A percentile compares a stretch with the other conserved stretches of the same genome.
Evolutionary conservation across 2,797 vertebrate species (phyloP).

Genomic region (Sphenopsis melanotis): DNA sequence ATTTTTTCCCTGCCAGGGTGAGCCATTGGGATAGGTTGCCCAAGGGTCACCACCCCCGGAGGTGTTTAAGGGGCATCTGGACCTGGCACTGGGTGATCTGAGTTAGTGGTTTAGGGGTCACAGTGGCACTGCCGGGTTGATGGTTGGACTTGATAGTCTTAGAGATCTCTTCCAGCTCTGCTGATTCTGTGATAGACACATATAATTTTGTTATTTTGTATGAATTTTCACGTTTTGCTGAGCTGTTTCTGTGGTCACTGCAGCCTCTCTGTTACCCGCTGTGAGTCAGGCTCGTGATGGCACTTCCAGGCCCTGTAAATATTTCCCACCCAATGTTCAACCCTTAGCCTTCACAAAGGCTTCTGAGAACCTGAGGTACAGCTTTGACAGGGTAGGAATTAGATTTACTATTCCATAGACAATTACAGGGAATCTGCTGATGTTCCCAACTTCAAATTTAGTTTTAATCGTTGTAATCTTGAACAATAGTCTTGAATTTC

Average conservation of each 20-base stretch:
- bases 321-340: fast-evolving
- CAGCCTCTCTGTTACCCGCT: fast-evolving
- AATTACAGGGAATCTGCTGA: background rate
- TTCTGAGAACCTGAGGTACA: background rate
- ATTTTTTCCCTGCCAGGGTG: background rate
- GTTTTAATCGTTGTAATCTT: background rate
- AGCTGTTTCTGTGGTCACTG: background rate
- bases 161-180: background rate
- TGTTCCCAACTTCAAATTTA: background rate
- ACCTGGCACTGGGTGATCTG: background rate
- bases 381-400: fast-evolving
- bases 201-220: fast-evolving
- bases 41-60: background rate
- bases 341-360: background rate
- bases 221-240: fast-evolving
- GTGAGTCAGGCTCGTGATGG: background rate
- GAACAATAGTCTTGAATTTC: background rate
- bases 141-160: background rate
- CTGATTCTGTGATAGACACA: background rate
- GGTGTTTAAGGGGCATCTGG: background rate
- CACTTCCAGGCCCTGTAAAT: background rate
- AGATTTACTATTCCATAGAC: fast-evolving
- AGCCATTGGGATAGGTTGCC: background rate
- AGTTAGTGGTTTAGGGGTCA: background rate
- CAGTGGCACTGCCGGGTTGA: background rate